A percentile compares a stretch with the other conserved stretches of the same genome.
Conservation (phyloP, 1,140 invertebrate genomes). For the Saccostrea cuccullata region DNA sequence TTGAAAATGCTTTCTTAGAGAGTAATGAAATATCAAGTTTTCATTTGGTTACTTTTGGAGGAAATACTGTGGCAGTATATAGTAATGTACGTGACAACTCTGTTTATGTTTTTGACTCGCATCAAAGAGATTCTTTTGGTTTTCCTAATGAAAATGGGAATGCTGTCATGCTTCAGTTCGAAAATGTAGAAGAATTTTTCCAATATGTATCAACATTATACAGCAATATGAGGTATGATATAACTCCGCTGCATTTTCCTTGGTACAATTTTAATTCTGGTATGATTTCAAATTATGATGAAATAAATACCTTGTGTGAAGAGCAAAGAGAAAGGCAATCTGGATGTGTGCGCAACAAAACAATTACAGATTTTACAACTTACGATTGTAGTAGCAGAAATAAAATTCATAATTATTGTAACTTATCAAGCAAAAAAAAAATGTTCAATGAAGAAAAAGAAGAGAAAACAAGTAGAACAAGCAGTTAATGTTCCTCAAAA, state of each 20-base stretch:
- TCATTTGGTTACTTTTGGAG: conserved; percentile 13
- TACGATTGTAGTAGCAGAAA: background rate
- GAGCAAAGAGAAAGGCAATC: background rate
- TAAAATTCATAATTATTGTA: conserved; percentile 2
- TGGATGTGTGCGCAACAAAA: background rate
- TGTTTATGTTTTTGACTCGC: conserved; percentile 10
- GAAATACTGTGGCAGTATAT: conserved; percentile 13
- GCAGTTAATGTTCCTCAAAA: background rate
- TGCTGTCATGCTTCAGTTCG: conserved; percentile 19
- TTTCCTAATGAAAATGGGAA: conserved; percentile 25
- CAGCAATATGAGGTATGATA: conserved; percentile 8
- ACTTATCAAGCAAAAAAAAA: background rate
- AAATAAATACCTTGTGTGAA: background rate
- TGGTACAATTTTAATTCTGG: conserved; percentile 8
- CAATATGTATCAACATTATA: conserved; percentile 13
- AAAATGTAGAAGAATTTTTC: conserved; percentile 21
- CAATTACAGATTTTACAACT: background rate
- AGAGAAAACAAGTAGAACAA: background rate
- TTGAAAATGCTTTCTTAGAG: conserved; percentile 9
- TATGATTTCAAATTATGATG: background rate
- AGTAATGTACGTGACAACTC: background rate
- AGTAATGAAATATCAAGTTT: background rate
- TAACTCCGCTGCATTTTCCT: conserved; percentile 11
- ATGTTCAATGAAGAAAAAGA: background rate
- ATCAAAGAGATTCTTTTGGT: conserved; percentile 11